These are phyloP conservation scores for Osedax frankpressi DNA, from an alignment of 2,888 invertebrate species.

Conservation along the genomic window DNA sequence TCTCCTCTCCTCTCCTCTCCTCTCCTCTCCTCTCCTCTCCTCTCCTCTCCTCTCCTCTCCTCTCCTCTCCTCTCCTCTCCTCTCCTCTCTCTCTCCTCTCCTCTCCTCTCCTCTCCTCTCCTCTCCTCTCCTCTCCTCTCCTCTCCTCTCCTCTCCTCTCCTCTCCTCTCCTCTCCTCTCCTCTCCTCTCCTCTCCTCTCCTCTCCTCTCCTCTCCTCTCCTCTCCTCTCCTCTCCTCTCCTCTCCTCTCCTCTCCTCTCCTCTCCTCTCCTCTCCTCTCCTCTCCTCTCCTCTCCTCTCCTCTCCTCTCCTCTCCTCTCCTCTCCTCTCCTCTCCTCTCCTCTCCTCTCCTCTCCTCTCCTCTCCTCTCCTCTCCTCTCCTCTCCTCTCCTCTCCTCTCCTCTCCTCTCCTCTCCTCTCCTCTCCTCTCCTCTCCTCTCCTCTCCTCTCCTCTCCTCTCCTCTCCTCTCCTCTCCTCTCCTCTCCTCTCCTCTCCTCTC, in stretches of 20 bases:
- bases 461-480: background rate
- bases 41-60: background rate
- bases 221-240: too few relatives aligned
- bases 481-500: too few relatives aligned
- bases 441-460: background rate
- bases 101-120: background rate
- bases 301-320: background rate
- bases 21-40: background rate
- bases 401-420: background rate
- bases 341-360: background rate
- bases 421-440: background rate
- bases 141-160: too few relatives aligned
- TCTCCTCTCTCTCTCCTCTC: background rate
- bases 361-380: background rate
- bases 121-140: background rate
- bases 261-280: background rate
- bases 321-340: too few relatives aligned
- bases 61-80: background rate
- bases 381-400: background rate
- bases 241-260: background rate
- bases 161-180: too few relatives aligned
- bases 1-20: background rate
- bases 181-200: too few relatives aligned
- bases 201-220: too few relatives aligned
- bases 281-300: background rate